phyloP scores from a whole-genome alignment of 2,888 invertebrate genomes.

The Plagiodera versicolora region DNA sequence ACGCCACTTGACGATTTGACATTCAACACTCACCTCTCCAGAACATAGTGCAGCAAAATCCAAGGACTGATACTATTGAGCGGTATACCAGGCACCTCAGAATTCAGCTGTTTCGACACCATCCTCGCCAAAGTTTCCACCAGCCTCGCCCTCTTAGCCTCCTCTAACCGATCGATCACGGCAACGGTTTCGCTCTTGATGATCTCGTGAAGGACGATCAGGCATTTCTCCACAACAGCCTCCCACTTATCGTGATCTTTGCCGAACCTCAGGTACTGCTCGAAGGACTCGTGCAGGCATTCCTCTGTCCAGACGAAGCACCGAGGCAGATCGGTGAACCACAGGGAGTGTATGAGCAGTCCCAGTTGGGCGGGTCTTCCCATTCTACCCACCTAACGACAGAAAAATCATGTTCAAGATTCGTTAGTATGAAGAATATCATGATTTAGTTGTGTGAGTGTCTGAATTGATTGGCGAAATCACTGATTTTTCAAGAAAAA shows the following conservation, averaged over 20 bases:
- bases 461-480: no score
- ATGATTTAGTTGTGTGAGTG: no score
- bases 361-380: constrained; percentile 58
- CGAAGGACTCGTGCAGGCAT: constrained; percentile 73
- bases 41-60: constrained; percentile 80
- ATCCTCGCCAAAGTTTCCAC: constrained; percentile 74
- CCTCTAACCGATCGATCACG: constrained; percentile 58
- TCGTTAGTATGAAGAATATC: background rate
- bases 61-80: constrained; percentile 76
- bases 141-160: constrained; percentile 65
- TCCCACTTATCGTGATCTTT: constrained; percentile 54
- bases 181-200: constrained; percentile 59
- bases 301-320: constrained; percentile 79
- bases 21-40: constrained; percentile 59
- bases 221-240: constrained; percentile 51
- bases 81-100: constrained; percentile 67
- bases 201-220: constrained; percentile 57
- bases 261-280: constrained; percentile 54
- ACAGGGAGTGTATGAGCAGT: constrained; percentile 54
- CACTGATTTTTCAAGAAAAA: no score
- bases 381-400: constrained; percentile 55
- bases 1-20: background rate
- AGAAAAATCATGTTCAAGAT: no score
- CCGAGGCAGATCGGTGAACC: constrained; percentile 56
- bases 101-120: constrained; percentile 77